Evolutionary conservation across 2,888 invertebrate genomes (phyloP).

Genomic region (Parasteatoda lunata): DNA sequence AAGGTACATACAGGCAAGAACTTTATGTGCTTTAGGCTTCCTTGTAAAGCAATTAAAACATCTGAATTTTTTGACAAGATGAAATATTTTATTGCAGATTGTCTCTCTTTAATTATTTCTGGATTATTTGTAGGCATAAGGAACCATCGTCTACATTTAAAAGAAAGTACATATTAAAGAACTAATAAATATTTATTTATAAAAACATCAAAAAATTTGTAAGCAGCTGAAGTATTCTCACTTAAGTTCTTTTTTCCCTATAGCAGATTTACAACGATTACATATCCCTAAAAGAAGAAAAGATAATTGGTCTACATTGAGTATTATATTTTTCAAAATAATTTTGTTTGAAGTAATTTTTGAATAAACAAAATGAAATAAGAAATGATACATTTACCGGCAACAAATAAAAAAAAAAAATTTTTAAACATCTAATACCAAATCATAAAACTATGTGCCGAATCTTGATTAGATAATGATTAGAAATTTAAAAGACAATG

Average conservation of each 20-base stretch:
- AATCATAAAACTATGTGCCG: too few relatives aligned
- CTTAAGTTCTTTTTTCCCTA: slow-evolving; percentile 64
- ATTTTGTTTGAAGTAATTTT: not conserved
- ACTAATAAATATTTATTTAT: not conserved
- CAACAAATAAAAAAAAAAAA: too few relatives aligned
- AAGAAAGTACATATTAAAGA: not conserved
- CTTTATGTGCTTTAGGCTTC: slow-evolving; percentile 79
- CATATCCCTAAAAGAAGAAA: slow-evolving; percentile 46
- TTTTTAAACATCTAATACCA: too few relatives aligned
- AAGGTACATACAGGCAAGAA: slow-evolving; percentile 78
- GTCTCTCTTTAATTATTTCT: slow-evolving; percentile 79
- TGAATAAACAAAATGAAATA: not conserved
- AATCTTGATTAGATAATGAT: too few relatives aligned
- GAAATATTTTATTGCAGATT: slow-evolving; percentile 83
- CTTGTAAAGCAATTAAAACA: slow-evolving; percentile 79
- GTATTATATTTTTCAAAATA: not conserved
- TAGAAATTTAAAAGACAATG: too few relatives aligned
- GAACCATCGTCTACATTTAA: slow-evolving; percentile 79
- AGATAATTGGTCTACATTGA: not conserved
- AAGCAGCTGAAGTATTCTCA: slow-evolving; percentile 12
- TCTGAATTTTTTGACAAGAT: slow-evolving; percentile 79
- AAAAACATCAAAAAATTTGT: not conserved
- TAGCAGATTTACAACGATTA: slow-evolving; percentile 56
- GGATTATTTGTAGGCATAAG: slow-evolving; percentile 82
- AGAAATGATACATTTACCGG: not conserved